Evolutionary conservation across 1,140 invertebrate genomes (phyloP).

Genomic region (Diprion similis): DNA sequence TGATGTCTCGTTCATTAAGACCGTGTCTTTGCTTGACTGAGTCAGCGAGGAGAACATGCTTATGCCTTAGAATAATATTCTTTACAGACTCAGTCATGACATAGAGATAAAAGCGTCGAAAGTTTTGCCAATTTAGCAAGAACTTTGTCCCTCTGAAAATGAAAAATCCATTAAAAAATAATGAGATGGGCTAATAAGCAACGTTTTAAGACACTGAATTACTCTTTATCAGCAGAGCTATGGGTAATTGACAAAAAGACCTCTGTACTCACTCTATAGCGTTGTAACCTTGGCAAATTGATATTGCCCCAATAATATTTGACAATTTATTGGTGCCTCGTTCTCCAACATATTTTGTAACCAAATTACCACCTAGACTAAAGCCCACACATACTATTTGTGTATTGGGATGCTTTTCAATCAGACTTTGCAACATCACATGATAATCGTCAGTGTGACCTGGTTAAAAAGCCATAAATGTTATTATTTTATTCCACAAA

Average conservation of each 20-base stretch:
- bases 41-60: slow-evolving; percentile 75
- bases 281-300: slow-evolving; percentile 92
- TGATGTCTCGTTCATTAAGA: slow-evolving; percentile 81
- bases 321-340: slow-evolving; percentile 65
- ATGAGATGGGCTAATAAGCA: slow-evolving; percentile 12
- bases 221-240: slow-evolving; percentile 5
- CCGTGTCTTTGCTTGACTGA: slow-evolving; percentile 74
- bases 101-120: slow-evolving; percentile 88
- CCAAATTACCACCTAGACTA: slow-evolving; percentile 88
- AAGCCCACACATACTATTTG: slow-evolving; percentile 86
- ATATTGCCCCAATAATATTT: slow-evolving; percentile 85
- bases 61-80: slow-evolving; percentile 81
- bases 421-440: slow-evolving; percentile 78
- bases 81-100: slow-evolving; percentile 92
- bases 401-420: slow-evolving; percentile 75
- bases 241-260: slow-evolving; percentile 9
- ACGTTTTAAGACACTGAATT: slow-evolving; percentile 9
- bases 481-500: slow-evolving; percentile 12
- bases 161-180: slow-evolving; percentile 20
- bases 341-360: slow-evolving; percentile 90
- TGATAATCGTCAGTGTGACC: slow-evolving; percentile 87
- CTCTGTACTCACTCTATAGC: slow-evolving; percentile 78
- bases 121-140: slow-evolving; percentile 85
- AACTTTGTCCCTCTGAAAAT: slow-evolving; percentile 75
- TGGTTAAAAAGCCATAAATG: slow-evolving; percentile 48